Conservation (phyloP, 2,797 vertebrate genomes). For the Pangasius sanitwongsei region DNA sequence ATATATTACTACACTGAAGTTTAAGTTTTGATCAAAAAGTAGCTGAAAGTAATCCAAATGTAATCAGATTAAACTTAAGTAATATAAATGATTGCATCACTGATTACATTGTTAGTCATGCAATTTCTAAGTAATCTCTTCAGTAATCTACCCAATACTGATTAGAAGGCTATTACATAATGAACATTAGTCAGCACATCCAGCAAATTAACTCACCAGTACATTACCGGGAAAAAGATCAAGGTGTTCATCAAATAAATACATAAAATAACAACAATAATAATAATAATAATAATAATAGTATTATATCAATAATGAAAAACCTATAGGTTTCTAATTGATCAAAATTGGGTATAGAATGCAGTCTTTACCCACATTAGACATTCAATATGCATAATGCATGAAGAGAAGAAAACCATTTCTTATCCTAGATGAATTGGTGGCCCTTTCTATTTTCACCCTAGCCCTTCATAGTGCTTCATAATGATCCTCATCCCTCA, state of each 20-base stretch:
- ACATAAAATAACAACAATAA: not conserved
- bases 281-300: too few relatives aligned
- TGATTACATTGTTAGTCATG: not conserved
- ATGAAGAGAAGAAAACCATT: constrained; percentile 47
- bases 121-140: not conserved
- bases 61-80: not conserved
- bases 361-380: constrained; percentile 39
- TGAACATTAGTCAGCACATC: not conserved
- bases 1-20: not conserved
- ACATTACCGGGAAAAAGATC: not conserved
- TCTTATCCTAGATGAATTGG: constrained; percentile 47
- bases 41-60: not conserved
- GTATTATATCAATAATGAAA: not conserved
- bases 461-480: constrained; percentile 26
- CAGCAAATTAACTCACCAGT: not conserved
- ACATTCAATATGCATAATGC: constrained; percentile 44
- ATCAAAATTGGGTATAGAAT: constrained; percentile 2
- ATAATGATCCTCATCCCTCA: constrained; percentile 49
- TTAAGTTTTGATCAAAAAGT: not conserved
- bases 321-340: constrained; percentile 27
- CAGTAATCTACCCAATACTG: not conserved
- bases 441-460: constrained; percentile 46
- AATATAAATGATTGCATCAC: not conserved
- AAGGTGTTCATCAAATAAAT: not conserved
- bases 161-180: not conserved